phyloP scores from a whole-genome alignment of 2,797 vertebrate genomes.

The Sebastes itinus region DNA sequence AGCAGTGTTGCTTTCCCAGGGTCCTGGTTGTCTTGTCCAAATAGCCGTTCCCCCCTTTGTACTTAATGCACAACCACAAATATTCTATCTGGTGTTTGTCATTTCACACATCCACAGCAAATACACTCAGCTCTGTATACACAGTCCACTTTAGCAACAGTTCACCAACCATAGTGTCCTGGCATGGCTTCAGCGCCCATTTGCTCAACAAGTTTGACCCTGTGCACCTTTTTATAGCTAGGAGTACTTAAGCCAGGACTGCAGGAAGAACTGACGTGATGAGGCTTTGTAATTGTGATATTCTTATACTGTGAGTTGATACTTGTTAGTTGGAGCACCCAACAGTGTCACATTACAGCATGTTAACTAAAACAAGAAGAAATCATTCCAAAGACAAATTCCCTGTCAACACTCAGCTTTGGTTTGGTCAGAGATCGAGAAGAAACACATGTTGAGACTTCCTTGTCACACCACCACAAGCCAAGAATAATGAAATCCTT shows the following conservation, averaged over 20 bases:
- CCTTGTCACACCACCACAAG: constrained; percentile 18
- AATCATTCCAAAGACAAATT: constrained; percentile 15
- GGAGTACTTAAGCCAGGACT: neutral
- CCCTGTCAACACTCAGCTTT: constrained; percentile 16
- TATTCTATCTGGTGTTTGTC: constrained; percentile 32
- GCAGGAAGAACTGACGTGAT: neutral
- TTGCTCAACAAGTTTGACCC: constrained; percentile 26
- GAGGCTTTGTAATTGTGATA: neutral
- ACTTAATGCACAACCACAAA: constrained; percentile 12
- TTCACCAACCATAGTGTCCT: constrained; percentile 12
- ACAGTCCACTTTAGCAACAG: constrained; percentile 3
- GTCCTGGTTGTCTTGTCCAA: neutral
- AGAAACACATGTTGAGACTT: constrained; percentile 41
- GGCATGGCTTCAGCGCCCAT: constrained; percentile 16
- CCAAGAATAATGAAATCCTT: constrained; percentile 33
- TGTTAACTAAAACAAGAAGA: constrained; percentile 13
- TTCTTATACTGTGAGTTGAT: neutral
- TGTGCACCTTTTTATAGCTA: neutral
- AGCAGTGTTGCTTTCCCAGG: neutral
- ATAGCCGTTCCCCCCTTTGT: neutral
- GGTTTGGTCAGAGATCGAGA: constrained; percentile 15
- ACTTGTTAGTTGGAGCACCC: neutral
- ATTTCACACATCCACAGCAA: constrained; percentile 50
- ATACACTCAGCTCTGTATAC: constrained; percentile 11
- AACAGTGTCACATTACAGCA: neutral